Conservation (phyloP, 2,888 invertebrate genomes). For the Belgica antarctica region DNA sequence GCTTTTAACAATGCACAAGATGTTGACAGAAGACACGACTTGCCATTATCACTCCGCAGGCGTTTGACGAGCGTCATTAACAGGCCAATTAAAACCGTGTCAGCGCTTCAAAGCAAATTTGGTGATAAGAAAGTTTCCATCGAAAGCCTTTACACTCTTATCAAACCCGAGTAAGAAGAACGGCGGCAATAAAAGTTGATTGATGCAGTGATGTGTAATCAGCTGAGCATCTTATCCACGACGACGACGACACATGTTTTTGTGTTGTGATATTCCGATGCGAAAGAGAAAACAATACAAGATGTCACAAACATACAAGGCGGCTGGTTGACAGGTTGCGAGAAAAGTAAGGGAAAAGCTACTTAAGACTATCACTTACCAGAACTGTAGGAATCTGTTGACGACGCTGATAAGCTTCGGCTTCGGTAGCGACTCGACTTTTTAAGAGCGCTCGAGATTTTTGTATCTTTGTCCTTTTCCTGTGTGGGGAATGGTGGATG, state of each 20-base stretch:
- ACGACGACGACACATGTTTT: too few relatives aligned
- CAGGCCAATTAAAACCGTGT: constrained; percentile 32
- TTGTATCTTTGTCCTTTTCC: constrained; percentile 46
- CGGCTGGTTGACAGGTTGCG: too few relatives aligned
- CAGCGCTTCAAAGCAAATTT: too few relatives aligned
- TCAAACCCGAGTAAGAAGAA: too few relatives aligned
- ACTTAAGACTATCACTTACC: constrained; percentile 57
- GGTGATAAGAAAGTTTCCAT: neutral
- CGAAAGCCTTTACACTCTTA: too few relatives aligned
- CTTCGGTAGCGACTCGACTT: constrained; percentile 85
- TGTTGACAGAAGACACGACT: constrained; percentile 13
- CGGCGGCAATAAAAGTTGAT: too few relatives aligned
- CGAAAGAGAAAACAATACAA: neutral
- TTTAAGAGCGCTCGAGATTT: constrained; percentile 62
- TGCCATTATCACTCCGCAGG: neutral
- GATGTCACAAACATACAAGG: too few relatives aligned
- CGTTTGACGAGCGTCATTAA: constrained; percentile 17
- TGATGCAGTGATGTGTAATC: too few relatives aligned
- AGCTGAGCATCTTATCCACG: too few relatives aligned
- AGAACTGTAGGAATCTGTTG: constrained; percentile 93
- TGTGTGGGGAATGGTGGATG: neutral
- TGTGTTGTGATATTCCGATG: too few relatives aligned
- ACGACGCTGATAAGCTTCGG: constrained; percentile 88
- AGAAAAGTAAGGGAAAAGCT: neutral
- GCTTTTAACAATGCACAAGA: neutral